These are phyloP conservation scores for Pseudomyrmex concolor DNA, from an alignment of 1,140 invertebrate genomes.

Conservation along the genomic window DNA sequence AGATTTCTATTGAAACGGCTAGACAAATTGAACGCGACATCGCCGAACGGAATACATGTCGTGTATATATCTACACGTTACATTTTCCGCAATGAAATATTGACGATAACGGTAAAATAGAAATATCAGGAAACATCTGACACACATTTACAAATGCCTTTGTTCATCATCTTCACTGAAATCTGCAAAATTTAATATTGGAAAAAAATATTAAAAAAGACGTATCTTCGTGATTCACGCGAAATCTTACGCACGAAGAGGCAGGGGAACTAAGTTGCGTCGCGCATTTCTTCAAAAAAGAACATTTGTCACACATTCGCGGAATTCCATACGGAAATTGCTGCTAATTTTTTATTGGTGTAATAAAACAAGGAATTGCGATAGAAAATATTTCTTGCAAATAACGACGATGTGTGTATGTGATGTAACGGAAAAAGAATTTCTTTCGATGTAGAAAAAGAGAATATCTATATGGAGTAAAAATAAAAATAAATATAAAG, in stretches of 20 bases:
- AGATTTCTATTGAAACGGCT: conserved; percentile 6
- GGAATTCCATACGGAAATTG: background rate
- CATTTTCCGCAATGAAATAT: background rate
- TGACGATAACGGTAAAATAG: background rate
- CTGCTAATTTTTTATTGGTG: background rate
- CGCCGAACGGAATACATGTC: background rate
- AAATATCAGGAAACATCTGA: conserved; percentile 9
- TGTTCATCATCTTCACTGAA: background rate
- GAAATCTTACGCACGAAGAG: background rate
- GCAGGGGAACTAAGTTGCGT: background rate
- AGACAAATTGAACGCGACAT: background rate
- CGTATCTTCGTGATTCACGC: background rate
- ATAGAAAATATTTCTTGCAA: conserved; percentile 1
- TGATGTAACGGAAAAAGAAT: background rate
- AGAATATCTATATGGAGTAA: background rate
- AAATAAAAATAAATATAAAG: conserved; percentile 1
- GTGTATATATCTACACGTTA: too few relatives aligned
- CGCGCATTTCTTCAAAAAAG: background rate
- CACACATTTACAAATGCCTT: background rate
- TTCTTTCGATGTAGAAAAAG: background rate
- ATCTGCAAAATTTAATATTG: background rate
- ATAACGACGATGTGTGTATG: background rate
- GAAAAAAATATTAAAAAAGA: conserved; percentile 11
- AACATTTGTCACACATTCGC: background rate
- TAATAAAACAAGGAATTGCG: background rate